phyloP scores from a whole-genome alignment of 53 echinoderm and acorn worm genomes.

The Apostichopus leukothele region DNA sequence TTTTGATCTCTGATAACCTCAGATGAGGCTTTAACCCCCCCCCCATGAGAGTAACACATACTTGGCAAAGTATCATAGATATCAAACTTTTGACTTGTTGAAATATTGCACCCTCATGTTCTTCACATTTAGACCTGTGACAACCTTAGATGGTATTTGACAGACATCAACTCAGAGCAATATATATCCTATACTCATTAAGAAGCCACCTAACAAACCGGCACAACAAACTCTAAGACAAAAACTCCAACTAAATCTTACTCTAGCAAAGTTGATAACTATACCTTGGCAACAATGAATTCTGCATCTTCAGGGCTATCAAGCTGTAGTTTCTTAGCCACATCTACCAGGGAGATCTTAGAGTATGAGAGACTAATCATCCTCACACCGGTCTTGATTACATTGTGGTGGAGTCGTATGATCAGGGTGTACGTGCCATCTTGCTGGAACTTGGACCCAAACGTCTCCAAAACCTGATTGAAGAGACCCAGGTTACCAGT shows the following conservation, averaged over 20 bases:
- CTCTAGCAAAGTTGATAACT: not conserved
- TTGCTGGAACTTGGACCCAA: conserved; percentile 86
- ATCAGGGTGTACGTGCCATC: conserved; percentile 98
- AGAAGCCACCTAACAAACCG: too few species aligned
- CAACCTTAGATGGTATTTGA: too few species aligned
- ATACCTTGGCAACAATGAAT: conserved; percentile 98
- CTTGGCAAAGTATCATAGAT: too few species aligned
- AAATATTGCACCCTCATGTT: too few species aligned
- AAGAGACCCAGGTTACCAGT: conserved; percentile 90
- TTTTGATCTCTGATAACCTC: too few species aligned
- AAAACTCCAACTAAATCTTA: not conserved
- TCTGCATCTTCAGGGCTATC: conserved; percentile 99
- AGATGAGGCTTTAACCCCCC: too few species aligned
- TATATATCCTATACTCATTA: too few species aligned
- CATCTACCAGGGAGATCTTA: conserved; percentile 81
- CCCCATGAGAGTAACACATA: too few species aligned
- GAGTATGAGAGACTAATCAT: conserved; percentile 99
- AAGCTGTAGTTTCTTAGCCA: conserved; percentile 89
- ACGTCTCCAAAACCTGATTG: conserved; percentile 84
- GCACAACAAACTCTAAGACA: too few species aligned
- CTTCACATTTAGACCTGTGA: too few species aligned
- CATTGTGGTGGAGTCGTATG: conserved; percentile 95
- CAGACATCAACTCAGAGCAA: too few species aligned
- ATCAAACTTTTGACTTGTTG: too few species aligned
- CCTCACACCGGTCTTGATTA: conserved; percentile 98